phyloP scores from a whole-genome alignment of 2,888 invertebrate genomes.

The Bombyx huttoni region DNA sequence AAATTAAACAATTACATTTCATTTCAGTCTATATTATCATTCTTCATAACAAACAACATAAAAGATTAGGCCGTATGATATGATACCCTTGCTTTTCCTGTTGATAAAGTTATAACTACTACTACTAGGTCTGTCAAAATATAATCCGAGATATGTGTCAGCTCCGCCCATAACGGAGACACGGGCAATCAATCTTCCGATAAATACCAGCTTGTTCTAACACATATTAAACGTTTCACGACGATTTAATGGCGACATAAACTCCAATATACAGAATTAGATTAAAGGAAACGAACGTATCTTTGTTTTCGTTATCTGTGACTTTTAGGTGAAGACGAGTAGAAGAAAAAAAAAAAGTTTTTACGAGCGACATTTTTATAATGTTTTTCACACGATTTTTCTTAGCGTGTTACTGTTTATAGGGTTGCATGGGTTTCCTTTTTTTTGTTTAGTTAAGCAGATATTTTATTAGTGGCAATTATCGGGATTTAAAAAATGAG shows the following conservation, averaged over 20 bases:
- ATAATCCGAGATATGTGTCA: not conserved
- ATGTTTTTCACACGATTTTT: conserved; percentile 56
- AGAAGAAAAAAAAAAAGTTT: conserved; percentile 24
- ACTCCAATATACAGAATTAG: conserved; percentile 16
- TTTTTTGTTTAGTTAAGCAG: conserved; percentile 3
- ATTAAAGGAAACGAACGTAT: conserved; percentile 13
- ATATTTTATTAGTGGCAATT: not conserved
- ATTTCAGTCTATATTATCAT: too few relatives aligned
- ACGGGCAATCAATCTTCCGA: conserved; percentile 64
- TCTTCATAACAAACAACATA: too few relatives aligned
- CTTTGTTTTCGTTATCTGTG: conserved; percentile 37
- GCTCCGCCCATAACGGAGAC: not conserved
- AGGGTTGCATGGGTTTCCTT: conserved; percentile 7
- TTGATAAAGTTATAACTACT: too few relatives aligned
- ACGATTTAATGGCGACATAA: conserved; percentile 16
- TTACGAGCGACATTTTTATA: conserved; percentile 43
- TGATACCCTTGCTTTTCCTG: too few relatives aligned
- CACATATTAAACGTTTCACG: conserved; percentile 10
- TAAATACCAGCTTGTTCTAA: conserved; percentile 48
- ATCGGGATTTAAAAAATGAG: not conserved
- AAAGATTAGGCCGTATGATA: too few relatives aligned
- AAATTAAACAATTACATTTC: too few relatives aligned
- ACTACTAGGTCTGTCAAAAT: not conserved
- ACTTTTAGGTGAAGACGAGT: conserved; percentile 46
- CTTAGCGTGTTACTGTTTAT: conserved; percentile 35